Base-by-base conservation (phyloP, 2,888 invertebrate genomes). In the Gastrophysa polygoni region DNA sequence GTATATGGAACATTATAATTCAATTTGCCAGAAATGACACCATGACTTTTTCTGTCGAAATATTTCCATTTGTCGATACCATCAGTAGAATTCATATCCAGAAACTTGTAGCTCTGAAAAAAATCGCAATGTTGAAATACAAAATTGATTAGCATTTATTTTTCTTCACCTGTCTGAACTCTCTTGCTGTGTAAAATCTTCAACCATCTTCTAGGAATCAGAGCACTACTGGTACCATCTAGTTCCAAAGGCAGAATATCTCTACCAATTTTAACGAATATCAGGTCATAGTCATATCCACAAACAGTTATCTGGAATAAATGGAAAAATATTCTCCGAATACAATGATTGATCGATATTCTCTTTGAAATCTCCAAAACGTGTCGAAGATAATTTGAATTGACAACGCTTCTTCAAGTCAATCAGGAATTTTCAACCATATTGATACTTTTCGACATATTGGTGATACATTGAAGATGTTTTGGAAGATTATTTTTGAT, bases 231-330 rank as follows among this genome's bases (percentile, higher is more conserved):
- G 20, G 63, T 64, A 11, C 81, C 81, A 5, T 80, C 82, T 60
- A 81, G 78, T 54, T 82, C 82, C 17, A 70, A 63, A 1, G 84
- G 84, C 17, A 85, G 73, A 55, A 78, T 72, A 17, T 80, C 77
- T 11, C 76, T 75, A 34, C 77, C 77, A 17, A 85, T 73, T 64
- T 75, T 76, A 24, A 81, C 76, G 57, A 81, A 79, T 3, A 85
- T 73, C 11, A 79, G 77, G 6, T 73, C 70, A 44, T 81, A 73
- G 63, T 82, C 78, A 10, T 72, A 68, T 2, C 84, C 84, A 72
- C 84, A 83, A 52, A 84, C 78, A 65, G 79, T 75, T 32, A 85
- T 74, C 84, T 84, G 72, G 49, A 74, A 75, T 28, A 61, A 29
- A 7, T 24, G 4, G 24, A 24, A 24, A 24, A 5, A 7, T 24